A percentile compares a stretch with the other conserved stretches of the same genome.
phyloP scores from a whole-genome alignment of 2,888 invertebrate species.

The Ligdia adustata region DNA sequence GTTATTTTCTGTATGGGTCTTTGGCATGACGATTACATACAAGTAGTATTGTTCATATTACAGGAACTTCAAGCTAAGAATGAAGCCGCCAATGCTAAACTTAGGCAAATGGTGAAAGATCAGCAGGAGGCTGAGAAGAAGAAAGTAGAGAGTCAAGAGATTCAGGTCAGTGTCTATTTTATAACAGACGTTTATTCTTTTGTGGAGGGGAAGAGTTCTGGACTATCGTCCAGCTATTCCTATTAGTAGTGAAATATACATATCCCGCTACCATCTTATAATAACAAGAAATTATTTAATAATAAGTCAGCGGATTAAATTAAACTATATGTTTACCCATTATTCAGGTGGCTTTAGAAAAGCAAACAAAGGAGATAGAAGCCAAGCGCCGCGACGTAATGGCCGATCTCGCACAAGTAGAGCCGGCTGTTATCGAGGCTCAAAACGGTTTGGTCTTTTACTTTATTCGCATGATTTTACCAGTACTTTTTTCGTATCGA shows the following conservation, averaged over 20 bases:
- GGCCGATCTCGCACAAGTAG: conserved; percentile 98
- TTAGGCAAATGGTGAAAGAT: conserved; percentile 99
- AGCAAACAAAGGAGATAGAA: conserved; percentile 96
- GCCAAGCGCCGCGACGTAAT: conserved; percentile 97
- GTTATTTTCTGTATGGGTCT: no score
- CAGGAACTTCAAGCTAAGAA: conserved; percentile 97
- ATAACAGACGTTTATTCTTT: no score
- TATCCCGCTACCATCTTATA: no score
- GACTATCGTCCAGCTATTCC: no score
- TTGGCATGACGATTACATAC: no score
- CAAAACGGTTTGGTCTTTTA: conserved; percentile 91
- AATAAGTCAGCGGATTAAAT: no score
- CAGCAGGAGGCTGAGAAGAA: conserved; percentile 99
- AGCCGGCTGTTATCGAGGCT: conserved; percentile 99
- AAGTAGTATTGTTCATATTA: no score
- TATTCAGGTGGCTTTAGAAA: conserved; percentile 87
- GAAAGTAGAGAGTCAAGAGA: conserved; percentile 98
- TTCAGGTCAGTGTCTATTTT: conserved; percentile 90
- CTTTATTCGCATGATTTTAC: conserved; percentile 41
- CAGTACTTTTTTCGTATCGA: conserved; percentile 14
- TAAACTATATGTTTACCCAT: no score
- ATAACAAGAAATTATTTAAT: no score
- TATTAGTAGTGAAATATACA: no score
- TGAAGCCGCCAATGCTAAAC: conserved; percentile 99
- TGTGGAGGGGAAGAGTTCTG: no score